These are phyloP conservation scores for Trachelus troglodyta DNA, from an alignment of 2,888 invertebrate species.

Conservation along the genomic window DNA sequence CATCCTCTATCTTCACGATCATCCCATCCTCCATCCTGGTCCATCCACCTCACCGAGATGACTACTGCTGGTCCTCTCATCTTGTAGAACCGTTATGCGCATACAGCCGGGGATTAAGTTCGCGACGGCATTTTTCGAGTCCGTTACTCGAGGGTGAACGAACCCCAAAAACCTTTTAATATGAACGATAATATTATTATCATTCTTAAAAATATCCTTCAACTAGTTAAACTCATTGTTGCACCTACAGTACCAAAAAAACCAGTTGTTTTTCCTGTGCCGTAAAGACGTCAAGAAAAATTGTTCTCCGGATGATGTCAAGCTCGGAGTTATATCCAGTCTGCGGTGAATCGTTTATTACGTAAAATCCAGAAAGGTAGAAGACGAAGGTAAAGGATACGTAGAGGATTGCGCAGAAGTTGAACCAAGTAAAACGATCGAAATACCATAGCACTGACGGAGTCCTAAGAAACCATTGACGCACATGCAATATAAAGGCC, in stretches of 20 bases:
- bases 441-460: conserved; percentile 36
- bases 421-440: conserved; percentile 22
- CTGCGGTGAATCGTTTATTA: neutral
- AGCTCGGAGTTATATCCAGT: neutral
- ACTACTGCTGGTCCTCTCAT: neutral
- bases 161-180: neutral
- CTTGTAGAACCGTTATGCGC: neutral
- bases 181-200: neutral
- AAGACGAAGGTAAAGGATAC: neutral
- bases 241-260: neutral
- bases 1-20: neutral
- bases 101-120: neutral
- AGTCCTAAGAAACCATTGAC: conserved; percentile 33
- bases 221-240: neutral
- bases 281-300: neutral
- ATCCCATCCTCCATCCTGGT: neutral
- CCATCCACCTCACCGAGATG: neutral
- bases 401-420: neutral
- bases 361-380: neutral
- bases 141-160: conserved; percentile 1
- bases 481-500: conserved; percentile 4
- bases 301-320: neutral
- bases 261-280: neutral
- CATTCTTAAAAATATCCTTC: neutral
- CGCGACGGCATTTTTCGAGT: neutral